Evolutionary conservation across 1,140 invertebrate genomes (phyloP), one percentile per base, ranked within the genome.

Genomic region (Zeugodacus cucurbitae): DNA sequence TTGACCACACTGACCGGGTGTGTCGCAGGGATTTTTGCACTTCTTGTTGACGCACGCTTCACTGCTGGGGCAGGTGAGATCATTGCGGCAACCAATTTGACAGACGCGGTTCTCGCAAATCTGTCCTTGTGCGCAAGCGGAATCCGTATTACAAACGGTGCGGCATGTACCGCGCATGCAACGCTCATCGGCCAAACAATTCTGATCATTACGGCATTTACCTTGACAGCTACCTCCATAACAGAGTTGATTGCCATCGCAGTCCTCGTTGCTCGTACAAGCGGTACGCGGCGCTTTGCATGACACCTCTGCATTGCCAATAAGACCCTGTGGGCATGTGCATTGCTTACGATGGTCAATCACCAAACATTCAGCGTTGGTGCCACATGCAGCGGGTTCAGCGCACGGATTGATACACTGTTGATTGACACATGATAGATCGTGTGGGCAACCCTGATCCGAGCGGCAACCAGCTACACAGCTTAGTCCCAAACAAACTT

Each of bases 81-180:
- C 97, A 91, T 95, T 97, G 57, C 97, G 95, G 91, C 97, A 98
- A 26, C 97, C 97, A 89, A 96, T 95, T 89, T 97, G 96, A 91
- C 98, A 98, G 88, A 98, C 94, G 89, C 97, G 95, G 90, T 97
- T 97, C 91, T 97, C 96, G 91, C 98, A 98, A 90, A 98, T 98
- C 92, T 98, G 96, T 90, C 97, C 96, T 0, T 95, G 92, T 54
- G 95, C 95, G 91, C 98, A 98, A 87, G 96, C 96, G 58, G 95
- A 94, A 91, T 98, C 97, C 87, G 96, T 97, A 91, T 97, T 98
- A 90, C 97, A 98, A 29, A 98, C 96, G 5, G 96, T 94, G 92
- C 97, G 96, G 90, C 97, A 98, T 29, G 96, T 95, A 57, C 97
- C 97, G 58, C 95, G 94, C 78, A 97, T 95, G 93, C 97, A 98